These are phyloP conservation scores for Dasyornis broadbenti DNA, from an alignment of 2,113 vertebrate species.

Conservation along the genomic window DNA sequence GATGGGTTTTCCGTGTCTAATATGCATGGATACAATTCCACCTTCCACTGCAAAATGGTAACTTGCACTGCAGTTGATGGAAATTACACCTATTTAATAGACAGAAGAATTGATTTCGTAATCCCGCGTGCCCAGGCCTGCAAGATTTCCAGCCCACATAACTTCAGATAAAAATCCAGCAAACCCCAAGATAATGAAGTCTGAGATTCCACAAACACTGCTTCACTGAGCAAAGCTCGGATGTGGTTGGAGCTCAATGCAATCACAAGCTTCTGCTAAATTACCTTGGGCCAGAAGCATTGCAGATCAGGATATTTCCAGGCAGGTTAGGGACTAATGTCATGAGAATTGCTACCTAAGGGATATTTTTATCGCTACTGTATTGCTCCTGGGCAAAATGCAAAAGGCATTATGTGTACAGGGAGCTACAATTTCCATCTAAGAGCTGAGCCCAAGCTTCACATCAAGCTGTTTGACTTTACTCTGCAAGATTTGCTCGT, in stretches of 20 bases:
- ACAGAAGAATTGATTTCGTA: constrained; percentile 30
- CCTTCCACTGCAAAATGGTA: not conserved
- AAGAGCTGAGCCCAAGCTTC: not conserved
- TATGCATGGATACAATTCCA: constrained; percentile 3
- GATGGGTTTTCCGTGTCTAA: not conserved
- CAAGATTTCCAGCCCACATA: constrained; percentile 31
- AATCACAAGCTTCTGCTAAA: constrained; percentile 12
- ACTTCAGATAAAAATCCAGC: constrained; percentile 42
- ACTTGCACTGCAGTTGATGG: not conserved
- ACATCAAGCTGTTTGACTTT: not conserved
- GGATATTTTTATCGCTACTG: not conserved
- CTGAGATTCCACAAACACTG: constrained; percentile 17
- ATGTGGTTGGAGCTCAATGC: not conserved
- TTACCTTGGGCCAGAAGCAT: constrained; percentile 2
- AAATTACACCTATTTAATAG: constrained; percentile 54
- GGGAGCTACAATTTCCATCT: not conserved
- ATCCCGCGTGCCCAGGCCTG: not conserved
- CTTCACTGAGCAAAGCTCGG: not conserved
- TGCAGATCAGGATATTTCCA: not conserved
- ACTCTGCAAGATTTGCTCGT: not conserved
- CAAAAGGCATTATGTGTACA: not conserved
- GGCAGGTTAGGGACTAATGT: not conserved
- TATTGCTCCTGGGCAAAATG: constrained; percentile 16
- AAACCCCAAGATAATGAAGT: constrained; percentile 24
- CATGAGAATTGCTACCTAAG: constrained; percentile 7